Evolutionary conservation across 2,888 invertebrate species (phyloP), one percentile per base, ranked within the genome.

Genomic region (Xanthorhoe designata): DNA sequence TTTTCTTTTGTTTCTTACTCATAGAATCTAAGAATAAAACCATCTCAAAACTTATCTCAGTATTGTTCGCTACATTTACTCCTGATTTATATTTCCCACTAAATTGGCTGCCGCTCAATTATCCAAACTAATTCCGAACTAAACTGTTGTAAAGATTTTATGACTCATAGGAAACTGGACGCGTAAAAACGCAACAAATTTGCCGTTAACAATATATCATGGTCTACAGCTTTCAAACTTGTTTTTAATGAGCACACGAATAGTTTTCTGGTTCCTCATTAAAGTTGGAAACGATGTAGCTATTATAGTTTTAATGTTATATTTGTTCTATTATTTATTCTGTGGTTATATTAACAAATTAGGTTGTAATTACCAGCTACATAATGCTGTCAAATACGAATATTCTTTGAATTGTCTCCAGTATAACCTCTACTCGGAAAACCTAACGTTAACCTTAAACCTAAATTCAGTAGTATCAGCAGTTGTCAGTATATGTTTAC

Each of bases 201-300:
- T 58, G 61, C 61, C 64, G 68, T 68, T 66, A 66, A 66, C 68
- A 63, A 70, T 72, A 70, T 65, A 72, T 66, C 61, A 68, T 59
- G 50, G 59, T 50, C 55, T 61, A 68, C 53, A 49, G 32, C 32
- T 54, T 61, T 53, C 59, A 66, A 61, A 56, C 56, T 66, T 70
- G 75, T 81, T 65, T 66, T 69, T 81, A 83, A 83, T 78, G 79
- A 64, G 53, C 70, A 75, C 66, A 74, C 79, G 75, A 88, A 88
- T 88, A 88, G 85, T 83, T 88, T 88, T 84, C 32, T 13, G 65
- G 75, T 73, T 71, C 74, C 75, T 75, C 77, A 77, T 80, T 80
- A 77, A 74, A 73, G 59, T 54, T 24, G 57, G 59, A 49, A 35
- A 54, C 3, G 50, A 24, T 15, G 32, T 19, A 29, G 42, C 53